A percentile compares a stretch with the other conserved stretches of the same genome.
phyloP scores from a whole-genome alignment of 2,888 invertebrate species.

The Amiota mariae region DNA sequence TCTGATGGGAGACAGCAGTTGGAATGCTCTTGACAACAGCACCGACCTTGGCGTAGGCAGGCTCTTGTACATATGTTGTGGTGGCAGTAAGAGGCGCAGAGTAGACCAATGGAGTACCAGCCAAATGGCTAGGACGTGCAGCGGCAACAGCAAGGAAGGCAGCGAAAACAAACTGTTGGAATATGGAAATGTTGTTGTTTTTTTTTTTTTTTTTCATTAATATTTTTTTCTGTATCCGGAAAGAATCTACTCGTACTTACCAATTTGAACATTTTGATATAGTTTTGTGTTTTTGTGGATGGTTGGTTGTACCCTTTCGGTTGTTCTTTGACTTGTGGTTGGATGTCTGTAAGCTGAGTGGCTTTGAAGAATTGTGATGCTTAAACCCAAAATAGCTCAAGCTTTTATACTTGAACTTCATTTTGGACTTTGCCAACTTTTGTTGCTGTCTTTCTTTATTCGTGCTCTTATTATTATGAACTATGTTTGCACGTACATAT shows the following conservation, averaged over 20 bases:
- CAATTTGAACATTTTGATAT: conserved; percentile 71
- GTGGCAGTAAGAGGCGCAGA: conserved; percentile 56
- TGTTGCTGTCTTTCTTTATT: neutral
- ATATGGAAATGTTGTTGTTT: neutral
- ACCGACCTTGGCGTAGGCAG: conserved; percentile 62
- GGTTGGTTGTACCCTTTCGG: conserved; percentile 42
- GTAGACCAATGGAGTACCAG: conserved; percentile 48
- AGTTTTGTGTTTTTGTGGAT: conserved; percentile 44
- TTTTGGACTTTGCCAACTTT: conserved; percentile 40
- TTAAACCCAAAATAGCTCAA: conserved; percentile 29
- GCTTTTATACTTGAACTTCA: conserved; percentile 69
- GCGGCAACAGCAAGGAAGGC: conserved; percentile 68
- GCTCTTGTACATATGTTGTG: conserved; percentile 56
- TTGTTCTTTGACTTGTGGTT: conserved; percentile 62
- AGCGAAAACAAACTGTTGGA: conserved; percentile 63
- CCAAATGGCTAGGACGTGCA: conserved; percentile 67
- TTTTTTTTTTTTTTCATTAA: neutral
- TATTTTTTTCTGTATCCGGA: neutral
- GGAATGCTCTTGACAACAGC: conserved; percentile 71
- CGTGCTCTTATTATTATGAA: neutral
- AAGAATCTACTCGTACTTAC: conserved; percentile 52
- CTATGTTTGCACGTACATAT: neutral
- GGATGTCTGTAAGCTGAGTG: conserved; percentile 51
- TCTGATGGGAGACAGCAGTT: conserved; percentile 76
- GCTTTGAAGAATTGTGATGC: conserved; percentile 51